Base-by-base conservation (phyloP, 1,140 invertebrate species). In the Cyrtorhinus lividipennis region DNA sequence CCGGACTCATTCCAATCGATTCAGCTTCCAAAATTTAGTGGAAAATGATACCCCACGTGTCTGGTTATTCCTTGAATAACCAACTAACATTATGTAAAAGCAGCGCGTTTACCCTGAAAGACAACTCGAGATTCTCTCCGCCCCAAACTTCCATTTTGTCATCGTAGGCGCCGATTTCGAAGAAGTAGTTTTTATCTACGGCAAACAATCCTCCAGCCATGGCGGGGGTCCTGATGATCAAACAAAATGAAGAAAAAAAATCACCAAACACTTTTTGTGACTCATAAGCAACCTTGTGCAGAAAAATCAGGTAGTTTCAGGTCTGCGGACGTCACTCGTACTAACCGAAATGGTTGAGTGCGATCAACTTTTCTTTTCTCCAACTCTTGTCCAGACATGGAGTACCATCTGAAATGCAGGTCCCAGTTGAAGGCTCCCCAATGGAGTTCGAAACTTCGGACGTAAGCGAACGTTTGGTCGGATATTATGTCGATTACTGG, bases 351-450 rank as follows among this genome's bases (percentile, higher is more conserved):
- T 0, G 90, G 87, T 66, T 82, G 80, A 0, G 86, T 82, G 0
- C 82, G 78, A 68, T 87, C 80, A 58, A 80, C 73, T 38, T 81
- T 79, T 65, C 81, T 76, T 59, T 81, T 78, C 48, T 77, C 75
- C 46, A 85, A 69, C 30, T 85, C 76, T 58, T 78, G 74, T 1
- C 75, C 76, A 24, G 80, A 80, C 0, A 91, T 77, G 2, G 85
- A 83, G 68, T 85, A 83, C 87, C 87, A 85, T 1, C 83, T 77
- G 72, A 98, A 98, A 72, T 95, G 93, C 0, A 98, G 75, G 64
- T 92, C 87, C 94, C 95, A 97, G 73, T 96, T 97, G 71, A 98
- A 95, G 0, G 91, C 95, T 8, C 95, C 95, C 91, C 92, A 97
- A 71, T 95, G 90, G 0, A 93, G 77, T 70, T 94, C 91, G 67